phyloP scores from a whole-genome alignment of 1,140 invertebrate genomes.

The Marisa cornuarietis region DNA sequence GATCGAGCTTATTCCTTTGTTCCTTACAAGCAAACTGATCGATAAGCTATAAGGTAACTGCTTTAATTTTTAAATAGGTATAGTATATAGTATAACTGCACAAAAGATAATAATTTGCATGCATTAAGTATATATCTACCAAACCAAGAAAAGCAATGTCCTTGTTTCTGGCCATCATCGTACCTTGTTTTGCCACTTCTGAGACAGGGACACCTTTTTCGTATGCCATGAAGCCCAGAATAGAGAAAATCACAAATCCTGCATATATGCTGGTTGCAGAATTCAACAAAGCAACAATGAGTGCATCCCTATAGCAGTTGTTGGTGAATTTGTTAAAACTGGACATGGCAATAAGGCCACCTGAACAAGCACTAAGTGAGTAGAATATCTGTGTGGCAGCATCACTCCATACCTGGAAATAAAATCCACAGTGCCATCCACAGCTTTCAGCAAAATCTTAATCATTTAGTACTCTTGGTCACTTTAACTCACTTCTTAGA shows the following conservation, averaged over 20 bases:
- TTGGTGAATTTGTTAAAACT: constrained; percentile 94
- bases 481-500: too few species aligned
- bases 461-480: too few species aligned
- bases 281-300: constrained; percentile 94
- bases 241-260: constrained; percentile 96
- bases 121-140: too few species aligned
- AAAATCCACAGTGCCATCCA: too few species aligned
- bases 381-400: constrained; percentile 94
- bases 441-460: too few species aligned
- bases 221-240: constrained; percentile 79
- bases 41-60: too few species aligned
- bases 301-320: constrained; percentile 83
- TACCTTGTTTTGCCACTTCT: constrained; percentile 60
- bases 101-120: background rate
- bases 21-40: too few species aligned
- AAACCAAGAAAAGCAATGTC: too few species aligned
- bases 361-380: constrained; percentile 90
- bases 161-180: constrained; percentile 1
- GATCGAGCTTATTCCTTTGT: too few species aligned
- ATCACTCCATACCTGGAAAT: constrained; percentile 81
- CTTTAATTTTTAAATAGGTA: background rate
- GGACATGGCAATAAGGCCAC: constrained; percentile 93
- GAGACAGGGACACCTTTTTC: constrained; percentile 57
- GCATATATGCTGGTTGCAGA: constrained; percentile 97
- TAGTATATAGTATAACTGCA: background rate